Conservation (phyloP, 2,888 invertebrate genomes). For the Mythimna pallens region DNA sequence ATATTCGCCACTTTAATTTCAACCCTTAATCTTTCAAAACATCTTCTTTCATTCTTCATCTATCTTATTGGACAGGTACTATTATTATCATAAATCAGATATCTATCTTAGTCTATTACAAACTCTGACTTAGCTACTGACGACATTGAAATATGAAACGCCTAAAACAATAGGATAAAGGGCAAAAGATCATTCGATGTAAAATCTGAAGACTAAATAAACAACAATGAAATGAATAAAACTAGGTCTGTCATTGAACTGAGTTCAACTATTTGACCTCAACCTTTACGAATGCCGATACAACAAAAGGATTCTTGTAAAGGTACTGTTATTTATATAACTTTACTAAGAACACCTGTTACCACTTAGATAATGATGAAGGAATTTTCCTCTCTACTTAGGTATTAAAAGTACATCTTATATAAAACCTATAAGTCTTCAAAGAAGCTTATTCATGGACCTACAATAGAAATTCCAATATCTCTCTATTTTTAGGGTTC, state of each 20-base stretch:
- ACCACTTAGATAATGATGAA: constrained; percentile 27
- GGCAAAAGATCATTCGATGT: constrained; percentile 11
- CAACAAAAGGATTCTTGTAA: constrained; percentile 29
- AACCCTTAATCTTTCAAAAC: not conserved
- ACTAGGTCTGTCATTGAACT: constrained; percentile 28
- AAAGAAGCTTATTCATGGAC: constrained; percentile 2
- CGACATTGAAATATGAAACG: constrained; percentile 36
- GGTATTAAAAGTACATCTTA: not conserved
- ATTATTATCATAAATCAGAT: not conserved
- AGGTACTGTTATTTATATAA: constrained; percentile 14
- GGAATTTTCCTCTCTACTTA: constrained; percentile 3
- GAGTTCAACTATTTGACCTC: constrained; percentile 30
- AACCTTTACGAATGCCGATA: constrained; percentile 23
- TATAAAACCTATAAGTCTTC: not conserved
- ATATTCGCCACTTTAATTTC: not conserved
- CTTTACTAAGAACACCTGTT: constrained; percentile 24
- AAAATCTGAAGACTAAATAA: constrained; percentile 32
- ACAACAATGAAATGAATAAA: constrained; percentile 10
- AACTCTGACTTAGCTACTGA: not conserved
- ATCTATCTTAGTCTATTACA: not conserved
- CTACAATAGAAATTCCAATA: not conserved
- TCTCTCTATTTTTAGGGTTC: too few relatives aligned
- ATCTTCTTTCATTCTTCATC: too few relatives aligned
- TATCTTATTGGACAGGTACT: not conserved
- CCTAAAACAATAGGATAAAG: constrained; percentile 29